phyloP scores from a whole-genome alignment of 2,113 vertebrate genomes.

The Amphiprion percula region DNA sequence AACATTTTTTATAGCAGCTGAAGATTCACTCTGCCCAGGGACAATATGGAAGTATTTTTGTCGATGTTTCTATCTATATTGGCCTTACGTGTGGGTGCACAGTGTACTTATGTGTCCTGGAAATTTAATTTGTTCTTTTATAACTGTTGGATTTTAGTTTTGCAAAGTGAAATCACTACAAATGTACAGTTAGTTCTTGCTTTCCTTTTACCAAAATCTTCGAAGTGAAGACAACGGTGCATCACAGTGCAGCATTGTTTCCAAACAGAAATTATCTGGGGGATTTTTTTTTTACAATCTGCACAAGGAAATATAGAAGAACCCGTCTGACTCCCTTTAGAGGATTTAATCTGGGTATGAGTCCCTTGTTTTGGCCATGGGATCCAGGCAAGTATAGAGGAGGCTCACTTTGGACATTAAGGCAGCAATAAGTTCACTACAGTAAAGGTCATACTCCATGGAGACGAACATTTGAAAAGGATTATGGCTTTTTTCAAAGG shows the following conservation, averaged over 20 bases:
- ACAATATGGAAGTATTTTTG: not conserved
- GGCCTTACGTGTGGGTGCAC: no score
- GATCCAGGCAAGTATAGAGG: not conserved
- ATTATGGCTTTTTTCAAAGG: constrained; percentile 17
- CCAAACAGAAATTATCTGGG: not conserved
- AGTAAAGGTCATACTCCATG: constrained; percentile 13
- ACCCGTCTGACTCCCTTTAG: constrained; percentile 3
- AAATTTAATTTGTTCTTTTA: not conserved
- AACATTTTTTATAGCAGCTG: constrained; percentile 14
- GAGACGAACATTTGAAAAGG: constrained; percentile 4
- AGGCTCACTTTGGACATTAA: constrained; percentile 23
- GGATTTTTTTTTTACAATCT: not conserved
- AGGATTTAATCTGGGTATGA: constrained; percentile 22
- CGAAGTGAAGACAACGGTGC: not conserved
- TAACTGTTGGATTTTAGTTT: not conserved
- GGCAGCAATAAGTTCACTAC: constrained; percentile 2
- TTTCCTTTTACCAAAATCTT: no score
- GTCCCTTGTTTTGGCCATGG: constrained; percentile 5
- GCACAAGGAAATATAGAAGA: constrained; percentile 16
- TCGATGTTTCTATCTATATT: no score
- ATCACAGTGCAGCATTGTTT: not conserved
- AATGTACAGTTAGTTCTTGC: no score
- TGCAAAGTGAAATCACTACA: no score
- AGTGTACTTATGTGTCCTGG: not conserved
- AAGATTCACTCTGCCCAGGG: not conserved